Percentiles rank a stretch among this genome's conserved stretches.
These are phyloP conservation scores for Pteropus rufus DNA, from an alignment of 2,797 vertebrate species.

Conservation along the genomic window DNA sequence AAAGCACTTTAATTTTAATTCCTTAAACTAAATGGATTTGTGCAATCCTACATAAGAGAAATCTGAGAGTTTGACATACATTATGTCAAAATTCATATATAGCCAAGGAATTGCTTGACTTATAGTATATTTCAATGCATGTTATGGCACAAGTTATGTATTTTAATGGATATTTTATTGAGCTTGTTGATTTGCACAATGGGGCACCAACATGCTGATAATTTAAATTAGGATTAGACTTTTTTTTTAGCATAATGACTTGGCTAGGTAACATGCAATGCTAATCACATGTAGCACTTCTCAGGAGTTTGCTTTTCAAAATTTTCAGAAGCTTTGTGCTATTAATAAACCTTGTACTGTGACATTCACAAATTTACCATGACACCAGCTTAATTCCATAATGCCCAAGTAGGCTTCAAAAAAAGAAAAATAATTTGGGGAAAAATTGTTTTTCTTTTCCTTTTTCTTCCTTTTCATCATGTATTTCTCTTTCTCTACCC, in stretches of 20 bases:
- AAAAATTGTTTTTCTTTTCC: not conserved
- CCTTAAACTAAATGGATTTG: not conserved
- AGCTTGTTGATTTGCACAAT: not conserved
- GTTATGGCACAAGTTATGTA: not conserved
- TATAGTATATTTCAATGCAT: not conserved
- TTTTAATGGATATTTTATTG: not conserved
- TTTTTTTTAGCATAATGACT: not conserved
- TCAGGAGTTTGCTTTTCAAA: not conserved
- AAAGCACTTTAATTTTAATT: not conserved
- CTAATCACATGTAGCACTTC: not conserved
- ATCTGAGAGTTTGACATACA: not conserved
- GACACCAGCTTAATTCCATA: not conserved
- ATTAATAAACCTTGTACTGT: not conserved
- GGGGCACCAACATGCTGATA: not conserved
- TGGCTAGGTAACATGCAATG: not conserved
- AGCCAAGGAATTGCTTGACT: not conserved
- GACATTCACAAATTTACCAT: not conserved
- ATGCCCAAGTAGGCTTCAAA: not conserved
- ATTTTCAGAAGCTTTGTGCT: not conserved
- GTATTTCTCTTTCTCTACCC: not conserved
- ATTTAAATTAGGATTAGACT: not conserved
- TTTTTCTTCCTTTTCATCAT: not conserved
- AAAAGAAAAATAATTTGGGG: not conserved
- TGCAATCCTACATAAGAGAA: not conserved
- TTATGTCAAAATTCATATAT: not conserved